Percentiles rank a stretch among this genome's conserved stretches.
phyloP scores from a whole-genome alignment of 2,113 vertebrate species.

The Rhombomys opimus region DNA sequence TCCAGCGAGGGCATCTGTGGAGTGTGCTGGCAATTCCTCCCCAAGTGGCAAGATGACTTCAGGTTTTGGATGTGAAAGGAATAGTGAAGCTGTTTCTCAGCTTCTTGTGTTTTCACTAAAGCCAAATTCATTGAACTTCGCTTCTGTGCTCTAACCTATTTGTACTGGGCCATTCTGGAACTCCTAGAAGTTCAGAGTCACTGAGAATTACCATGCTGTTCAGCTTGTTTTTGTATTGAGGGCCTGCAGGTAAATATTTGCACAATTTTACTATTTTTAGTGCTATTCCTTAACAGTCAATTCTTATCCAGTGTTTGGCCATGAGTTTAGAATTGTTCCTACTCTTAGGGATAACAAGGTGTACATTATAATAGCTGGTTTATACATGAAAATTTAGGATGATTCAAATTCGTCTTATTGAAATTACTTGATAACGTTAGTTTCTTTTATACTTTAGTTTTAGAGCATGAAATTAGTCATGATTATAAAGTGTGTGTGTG shows the following conservation, averaged over 20 bases:
- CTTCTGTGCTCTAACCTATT: neutral
- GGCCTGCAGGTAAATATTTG: neutral
- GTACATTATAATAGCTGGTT: slow-evolving; percentile 45
- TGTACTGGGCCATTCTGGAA: neutral
- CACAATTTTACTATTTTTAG: neutral
- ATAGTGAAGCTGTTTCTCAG: neutral
- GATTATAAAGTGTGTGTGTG: neutral
- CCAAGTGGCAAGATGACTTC: neutral
- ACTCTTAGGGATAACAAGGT: slow-evolving; percentile 1
- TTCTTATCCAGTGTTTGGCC: slow-evolving; percentile 27
- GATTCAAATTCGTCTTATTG: too few species aligned
- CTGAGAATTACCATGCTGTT: neutral
- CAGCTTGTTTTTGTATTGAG: neutral
- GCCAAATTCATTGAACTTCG: neutral
- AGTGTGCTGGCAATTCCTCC: neutral
- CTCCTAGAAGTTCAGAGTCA: neutral
- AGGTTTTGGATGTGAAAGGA: neutral
- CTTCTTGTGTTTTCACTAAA: slow-evolving; percentile 30
- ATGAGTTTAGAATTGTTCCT: slow-evolving; percentile 59
- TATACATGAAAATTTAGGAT: neutral
- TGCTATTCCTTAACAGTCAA: slow-evolving; percentile 30
- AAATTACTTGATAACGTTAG: slow-evolving; percentile 20
- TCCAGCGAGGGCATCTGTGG: neutral
- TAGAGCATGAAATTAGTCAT: slow-evolving; percentile 40
- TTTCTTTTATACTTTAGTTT: slow-evolving; percentile 40